Conservation (phyloP, 1,140 invertebrate genomes). For the Leptinotarsa lineolata region DNA sequence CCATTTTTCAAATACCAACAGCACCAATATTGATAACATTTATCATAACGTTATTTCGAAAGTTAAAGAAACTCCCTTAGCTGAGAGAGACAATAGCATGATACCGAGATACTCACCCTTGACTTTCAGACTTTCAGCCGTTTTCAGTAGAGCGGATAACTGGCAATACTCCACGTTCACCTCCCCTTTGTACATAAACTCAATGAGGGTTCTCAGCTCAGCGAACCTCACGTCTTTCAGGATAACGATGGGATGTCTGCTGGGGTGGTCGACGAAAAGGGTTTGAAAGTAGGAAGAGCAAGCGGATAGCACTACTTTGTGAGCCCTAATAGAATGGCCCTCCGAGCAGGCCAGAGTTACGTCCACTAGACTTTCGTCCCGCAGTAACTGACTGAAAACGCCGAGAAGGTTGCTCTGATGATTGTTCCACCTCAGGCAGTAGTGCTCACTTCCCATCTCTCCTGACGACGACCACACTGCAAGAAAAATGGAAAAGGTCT, state of each 20-base stretch:
- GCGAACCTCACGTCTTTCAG: conserved; percentile 89
- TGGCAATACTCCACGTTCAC: conserved; percentile 93
- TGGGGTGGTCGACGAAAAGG: conserved; percentile 86
- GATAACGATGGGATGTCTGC: conserved; percentile 90
- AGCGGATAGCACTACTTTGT: conserved; percentile 93
- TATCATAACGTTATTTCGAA: too few relatives aligned
- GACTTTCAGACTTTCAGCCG: conserved; percentile 88
- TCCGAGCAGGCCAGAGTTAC: conserved; percentile 93
- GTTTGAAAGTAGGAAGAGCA: conserved; percentile 94
- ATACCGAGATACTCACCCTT: conserved; percentile 64
- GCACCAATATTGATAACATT: too few relatives aligned
- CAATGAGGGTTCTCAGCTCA: conserved; percentile 87
- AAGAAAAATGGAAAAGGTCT: conserved; percentile 49
- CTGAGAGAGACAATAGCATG: too few relatives aligned
- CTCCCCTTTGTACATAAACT: conserved; percentile 97
- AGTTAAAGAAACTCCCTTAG: too few relatives aligned
- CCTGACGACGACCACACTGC: conserved; percentile 82
- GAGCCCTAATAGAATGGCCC: conserved; percentile 89
- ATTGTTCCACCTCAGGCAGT: conserved; percentile 95
- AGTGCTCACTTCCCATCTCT: conserved; percentile 90
- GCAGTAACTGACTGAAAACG: conserved; percentile 91
- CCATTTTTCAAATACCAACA: too few relatives aligned
- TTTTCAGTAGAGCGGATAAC: conserved; percentile 86
- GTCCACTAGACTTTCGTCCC: conserved; percentile 93
- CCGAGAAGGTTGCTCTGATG: conserved; percentile 93